Base-by-base conservation (phyloP, 2,888 invertebrate genomes). In the Argynnis bischoffii region DNA sequence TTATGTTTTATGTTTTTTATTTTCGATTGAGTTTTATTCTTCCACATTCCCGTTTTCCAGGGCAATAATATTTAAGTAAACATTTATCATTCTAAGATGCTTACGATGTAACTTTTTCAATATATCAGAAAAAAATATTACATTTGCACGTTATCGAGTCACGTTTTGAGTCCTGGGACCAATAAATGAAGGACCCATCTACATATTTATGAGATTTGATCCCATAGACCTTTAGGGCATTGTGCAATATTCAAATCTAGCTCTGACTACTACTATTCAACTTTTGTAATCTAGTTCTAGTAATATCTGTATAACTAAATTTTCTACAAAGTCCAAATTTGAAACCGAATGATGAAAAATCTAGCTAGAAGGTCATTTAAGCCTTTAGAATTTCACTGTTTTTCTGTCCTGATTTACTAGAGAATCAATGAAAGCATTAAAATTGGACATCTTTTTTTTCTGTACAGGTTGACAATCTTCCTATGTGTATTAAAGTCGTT, bases 141-240 rank as follows among this genome's bases (percentile, higher is more conserved):
- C 48, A 46, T 55, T 21, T 53, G 41, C 18, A 48, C 54, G 35
- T 61, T 61, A 35, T 66, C 54, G n/a, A 41, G 66, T 61, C 66
- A 66, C 66, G 66, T 66, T 35, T n/a, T 48, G 55, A 61, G 54
- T 55, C 48, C 16, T 63, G 66, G 57, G 66, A 63, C 46, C 53
- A 66, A 63, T 57, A 66, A 56, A 54, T 21, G 61, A 21, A 56
- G 47, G 54, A 18, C 53, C 65, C 54, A 51, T 16, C 31, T 56
- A 31, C 18, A 69, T 66, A 66, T 63, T 66, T 65, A 69, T 66
- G 18, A 48, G 56, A 61, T 66, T 48, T 66, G n/a, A 55, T 47
- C 6, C 15, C 18, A 16, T 47, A 13, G n/a, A 61, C 48, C 48
- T 55, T 55, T 55, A 50, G 55, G 60, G 59, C 21, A 51, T 26